Evolutionary conservation across 2,113 vertebrate species (phyloP).

Genomic region (Erpornis zantholeuca): DNA sequence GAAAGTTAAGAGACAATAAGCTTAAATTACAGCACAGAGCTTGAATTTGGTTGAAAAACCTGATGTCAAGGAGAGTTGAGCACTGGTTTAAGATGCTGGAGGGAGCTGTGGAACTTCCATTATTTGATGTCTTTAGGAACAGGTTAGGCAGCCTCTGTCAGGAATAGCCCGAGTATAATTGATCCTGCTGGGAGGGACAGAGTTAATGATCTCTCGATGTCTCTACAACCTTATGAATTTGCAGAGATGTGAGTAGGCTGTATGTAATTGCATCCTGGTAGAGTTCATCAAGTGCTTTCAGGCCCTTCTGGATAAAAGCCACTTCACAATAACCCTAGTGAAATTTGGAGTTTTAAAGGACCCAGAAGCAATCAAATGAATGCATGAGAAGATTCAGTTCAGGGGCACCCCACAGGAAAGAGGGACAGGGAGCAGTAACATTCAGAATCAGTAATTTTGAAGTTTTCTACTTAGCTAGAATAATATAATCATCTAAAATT

Average conservation of each 20-base stretch:
- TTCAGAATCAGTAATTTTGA: neutral
- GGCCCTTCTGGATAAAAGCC: neutral
- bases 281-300: neutral
- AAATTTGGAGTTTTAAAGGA: neutral
- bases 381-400: neutral
- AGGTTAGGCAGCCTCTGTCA: neutral
- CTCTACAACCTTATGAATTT: neutral
- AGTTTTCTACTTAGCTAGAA: neutral
- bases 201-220: neutral
- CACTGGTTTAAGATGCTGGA: neutral
- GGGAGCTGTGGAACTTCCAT: neutral
- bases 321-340: neutral
- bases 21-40: neutral
- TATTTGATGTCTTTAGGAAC: neutral
- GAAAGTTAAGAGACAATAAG: neutral
- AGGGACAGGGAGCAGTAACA: neutral
- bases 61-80: neutral
- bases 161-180: neutral
- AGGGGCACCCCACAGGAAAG: neutral
- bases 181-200: neutral
- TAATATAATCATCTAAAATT: neutral
- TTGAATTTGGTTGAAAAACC: neutral
- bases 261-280: neutral
- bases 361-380: neutral
- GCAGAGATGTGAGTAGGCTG: neutral